These are phyloP conservation scores for Gobionotothen gibberifrons DNA, from an alignment of 2,797 vertebrate genomes.

Conservation along the genomic window DNA sequence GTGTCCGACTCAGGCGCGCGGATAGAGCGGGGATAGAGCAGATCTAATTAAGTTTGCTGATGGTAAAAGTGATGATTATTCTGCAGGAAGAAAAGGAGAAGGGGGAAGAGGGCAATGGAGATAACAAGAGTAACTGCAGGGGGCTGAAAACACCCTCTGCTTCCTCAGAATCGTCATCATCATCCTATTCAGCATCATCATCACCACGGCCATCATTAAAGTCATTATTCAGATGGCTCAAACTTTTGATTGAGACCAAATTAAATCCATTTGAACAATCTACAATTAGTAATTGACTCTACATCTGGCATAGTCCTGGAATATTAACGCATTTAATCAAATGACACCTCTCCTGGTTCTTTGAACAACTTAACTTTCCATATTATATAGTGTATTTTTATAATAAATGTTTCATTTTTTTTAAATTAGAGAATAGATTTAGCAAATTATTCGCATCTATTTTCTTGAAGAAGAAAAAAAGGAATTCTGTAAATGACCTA, in stretches of 20 bases:
- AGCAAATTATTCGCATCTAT: not conserved
- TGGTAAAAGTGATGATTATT: conserved; percentile 75
- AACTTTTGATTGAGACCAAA: conserved; percentile 25
- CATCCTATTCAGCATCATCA: conserved; percentile 30
- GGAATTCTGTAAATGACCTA: not conserved
- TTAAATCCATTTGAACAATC: conserved; percentile 20
- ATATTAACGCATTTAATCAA: not conserved
- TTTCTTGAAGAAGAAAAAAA: not conserved
- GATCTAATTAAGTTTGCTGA: conserved; percentile 80
- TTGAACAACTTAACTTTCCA: not conserved
- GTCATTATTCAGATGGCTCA: conserved; percentile 39
- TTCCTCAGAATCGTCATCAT: conserved; percentile 30
- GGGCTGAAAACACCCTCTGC: conserved; percentile 33
- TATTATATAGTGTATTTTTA: no score
- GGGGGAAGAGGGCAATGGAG: conserved; percentile 46
- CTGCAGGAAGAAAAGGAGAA: conserved; percentile 44
- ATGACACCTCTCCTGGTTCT: not conserved
- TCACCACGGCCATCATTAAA: conserved; percentile 40
- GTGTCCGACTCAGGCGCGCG: conserved; percentile 59
- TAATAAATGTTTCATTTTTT: not conserved
- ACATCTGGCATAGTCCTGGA: not conserved
- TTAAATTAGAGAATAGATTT: not conserved
- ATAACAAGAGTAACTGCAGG: conserved; percentile 62
- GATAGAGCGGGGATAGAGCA: conserved; percentile 55
- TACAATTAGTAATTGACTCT: not conserved